phyloP scores from a whole-genome alignment of 2,797 vertebrate species.

The Gymnothorax reevesii region DNA sequence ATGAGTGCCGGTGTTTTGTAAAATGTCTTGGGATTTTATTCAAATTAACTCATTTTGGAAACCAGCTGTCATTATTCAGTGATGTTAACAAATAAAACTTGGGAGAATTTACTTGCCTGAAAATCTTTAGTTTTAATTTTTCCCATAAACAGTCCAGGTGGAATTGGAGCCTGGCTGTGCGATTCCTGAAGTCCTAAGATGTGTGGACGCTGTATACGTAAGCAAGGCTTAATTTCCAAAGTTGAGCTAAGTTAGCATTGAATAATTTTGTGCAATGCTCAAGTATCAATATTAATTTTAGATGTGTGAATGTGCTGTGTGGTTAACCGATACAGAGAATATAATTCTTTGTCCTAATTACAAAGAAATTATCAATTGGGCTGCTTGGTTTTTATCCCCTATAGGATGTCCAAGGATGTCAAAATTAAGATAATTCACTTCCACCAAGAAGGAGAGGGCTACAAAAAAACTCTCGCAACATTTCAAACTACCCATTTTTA shows the following conservation, averaged over 20 bases:
- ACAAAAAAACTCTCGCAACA: no score
- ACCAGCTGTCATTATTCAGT: conserved; percentile 20
- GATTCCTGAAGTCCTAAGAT: neutral
- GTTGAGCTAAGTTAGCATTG: neutral
- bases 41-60: conserved; percentile 5
- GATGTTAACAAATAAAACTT: neutral
- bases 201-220: neutral
- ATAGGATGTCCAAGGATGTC: no score
- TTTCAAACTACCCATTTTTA: no score
- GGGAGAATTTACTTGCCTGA: conserved; percentile 3
- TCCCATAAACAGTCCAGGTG: neutral
- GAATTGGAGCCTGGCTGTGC: conserved; percentile 5
- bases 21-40: conserved; percentile 23
- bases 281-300: conserved; percentile 17
- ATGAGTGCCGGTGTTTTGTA: conserved; percentile 6
- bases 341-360: conserved; percentile 8
- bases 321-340: neutral
- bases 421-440: no score
- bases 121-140: neutral
- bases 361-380: conserved; percentile 8
- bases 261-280: neutral
- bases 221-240: conserved; percentile 1
- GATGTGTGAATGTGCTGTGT: neutral
- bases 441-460: no score
- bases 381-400: neutral